Conservation (phyloP, 30 jellyfish, hydroid and myxozoan species). For the Phacellophora camtschatica region DNA sequence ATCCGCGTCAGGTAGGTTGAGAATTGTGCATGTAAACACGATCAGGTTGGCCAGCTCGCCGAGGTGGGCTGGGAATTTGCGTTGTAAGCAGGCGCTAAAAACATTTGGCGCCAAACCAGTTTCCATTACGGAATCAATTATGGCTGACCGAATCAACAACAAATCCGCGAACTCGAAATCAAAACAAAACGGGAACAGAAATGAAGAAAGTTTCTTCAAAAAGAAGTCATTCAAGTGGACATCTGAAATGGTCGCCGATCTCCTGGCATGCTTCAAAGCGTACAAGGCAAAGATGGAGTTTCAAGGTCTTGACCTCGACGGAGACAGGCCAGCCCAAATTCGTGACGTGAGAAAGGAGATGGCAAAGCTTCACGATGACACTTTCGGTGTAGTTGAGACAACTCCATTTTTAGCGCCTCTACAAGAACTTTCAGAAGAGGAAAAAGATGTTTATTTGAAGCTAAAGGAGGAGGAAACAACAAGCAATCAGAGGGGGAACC, state of each 20-base stretch:
- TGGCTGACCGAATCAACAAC: not conserved
- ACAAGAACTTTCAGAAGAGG: slow-evolving; percentile 25
- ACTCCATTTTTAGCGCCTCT: slow-evolving; percentile 11
- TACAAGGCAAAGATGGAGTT: slow-evolving; percentile 17
- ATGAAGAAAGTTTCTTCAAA: not conserved
- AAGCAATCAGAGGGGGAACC: slow-evolving; percentile 5
- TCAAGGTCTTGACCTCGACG: slow-evolving; percentile 43
- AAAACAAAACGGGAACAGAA: not conserved
- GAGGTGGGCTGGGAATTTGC: not conserved
- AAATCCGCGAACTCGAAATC: not conserved
- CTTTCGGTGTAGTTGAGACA: slow-evolving; percentile 28
- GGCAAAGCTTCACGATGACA: slow-evolving; percentile 19
- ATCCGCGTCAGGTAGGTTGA: slow-evolving; percentile 39
- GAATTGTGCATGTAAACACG: slow-evolving; percentile 22
- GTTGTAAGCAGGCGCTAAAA: slow-evolving; percentile 30
- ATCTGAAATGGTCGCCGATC: slow-evolving; percentile 29
- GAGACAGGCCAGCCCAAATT: slow-evolving; percentile 27
- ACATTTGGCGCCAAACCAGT: slow-evolving; percentile 5
- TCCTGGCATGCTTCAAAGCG: slow-evolving; percentile 10
- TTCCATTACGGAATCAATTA: not conserved
- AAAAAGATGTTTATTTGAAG: slow-evolving; percentile 11
- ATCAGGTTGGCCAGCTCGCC: slow-evolving; percentile 28
- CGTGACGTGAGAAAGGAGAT: slow-evolving; percentile 26
- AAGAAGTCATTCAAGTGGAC: slow-evolving; percentile 36
- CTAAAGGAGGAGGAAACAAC: not conserved